Evolutionary conservation across 2,888 invertebrate genomes (phyloP).

Genomic region (Crepidodera aurea): DNA sequence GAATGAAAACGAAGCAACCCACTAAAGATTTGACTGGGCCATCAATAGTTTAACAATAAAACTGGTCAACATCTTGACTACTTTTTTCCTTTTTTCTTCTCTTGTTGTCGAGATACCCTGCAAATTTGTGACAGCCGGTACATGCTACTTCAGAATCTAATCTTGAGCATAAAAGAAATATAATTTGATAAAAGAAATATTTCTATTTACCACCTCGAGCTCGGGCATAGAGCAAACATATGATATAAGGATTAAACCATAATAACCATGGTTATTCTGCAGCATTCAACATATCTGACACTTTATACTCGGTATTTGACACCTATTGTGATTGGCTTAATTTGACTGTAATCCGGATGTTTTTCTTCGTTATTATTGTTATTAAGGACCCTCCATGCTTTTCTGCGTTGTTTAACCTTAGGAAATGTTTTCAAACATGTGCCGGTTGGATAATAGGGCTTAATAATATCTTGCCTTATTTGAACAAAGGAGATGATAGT

Average conservation of each 20-base stretch:
- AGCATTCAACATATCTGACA: slow-evolving; percentile 27
- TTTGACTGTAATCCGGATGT: slow-evolving; percentile 51
- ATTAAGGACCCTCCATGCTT: slow-evolving; percentile 37
- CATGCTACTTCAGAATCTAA: not conserved
- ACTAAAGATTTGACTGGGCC: too few species aligned
- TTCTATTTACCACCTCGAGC: not conserved
- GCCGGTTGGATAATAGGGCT: slow-evolving; percentile 31
- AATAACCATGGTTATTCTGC: slow-evolving; percentile 6
- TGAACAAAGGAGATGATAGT: slow-evolving; percentile 15
- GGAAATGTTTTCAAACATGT: slow-evolving; percentile 49
- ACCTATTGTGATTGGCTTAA: slow-evolving; percentile 47
- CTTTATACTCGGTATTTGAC: slow-evolving; percentile 44
- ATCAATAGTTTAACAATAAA: too few species aligned
- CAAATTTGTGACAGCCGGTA: too few species aligned
- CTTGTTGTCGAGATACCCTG: too few species aligned
- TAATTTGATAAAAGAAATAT: not conserved
- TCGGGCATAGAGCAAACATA: slow-evolving; percentile 3
- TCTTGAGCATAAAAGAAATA: not conserved
- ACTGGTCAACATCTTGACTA: too few species aligned
- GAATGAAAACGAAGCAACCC: too few species aligned
- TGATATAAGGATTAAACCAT: slow-evolving; percentile 16
- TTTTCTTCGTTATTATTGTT: slow-evolving; percentile 46
- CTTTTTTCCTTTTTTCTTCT: too few species aligned
- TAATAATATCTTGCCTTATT: slow-evolving; percentile 28
- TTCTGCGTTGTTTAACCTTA: slow-evolving; percentile 35